These are phyloP conservation scores for Pycnonotus jocosus DNA, from an alignment of 2,113 vertebrate species.

Conservation along the genomic window DNA sequence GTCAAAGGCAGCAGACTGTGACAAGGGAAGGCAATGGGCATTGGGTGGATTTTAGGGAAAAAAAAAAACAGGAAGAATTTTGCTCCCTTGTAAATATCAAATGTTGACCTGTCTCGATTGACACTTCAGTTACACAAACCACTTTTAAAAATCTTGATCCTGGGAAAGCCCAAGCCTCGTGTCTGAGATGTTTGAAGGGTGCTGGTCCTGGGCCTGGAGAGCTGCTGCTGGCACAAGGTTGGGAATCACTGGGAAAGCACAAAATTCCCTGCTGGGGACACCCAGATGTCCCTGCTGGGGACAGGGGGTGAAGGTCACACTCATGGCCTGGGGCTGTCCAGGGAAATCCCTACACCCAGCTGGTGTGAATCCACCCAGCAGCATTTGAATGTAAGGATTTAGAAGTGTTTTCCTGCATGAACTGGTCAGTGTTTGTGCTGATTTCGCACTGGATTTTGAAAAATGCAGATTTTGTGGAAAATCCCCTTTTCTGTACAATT, in stretches of 20 bases:
- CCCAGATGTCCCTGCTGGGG: neutral
- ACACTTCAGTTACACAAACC: neutral
- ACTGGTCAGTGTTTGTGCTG: accelerated
- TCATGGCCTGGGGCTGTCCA: neutral
- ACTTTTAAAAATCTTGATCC: neutral
- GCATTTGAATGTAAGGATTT: neutral
- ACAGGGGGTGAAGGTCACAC: neutral
- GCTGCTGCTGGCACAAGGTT: neutral
- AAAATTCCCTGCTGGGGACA: neutral
- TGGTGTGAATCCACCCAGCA: neutral
- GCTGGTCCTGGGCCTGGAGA: neutral
- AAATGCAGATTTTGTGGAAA: neutral
- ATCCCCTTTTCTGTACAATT: neutral
- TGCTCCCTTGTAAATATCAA: neutral
- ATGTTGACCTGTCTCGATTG: neutral
- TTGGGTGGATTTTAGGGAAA: neutral
- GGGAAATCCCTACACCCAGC: accelerated
- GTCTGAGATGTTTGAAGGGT: neutral
- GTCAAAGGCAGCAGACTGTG: neutral
- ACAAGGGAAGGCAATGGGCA: neutral
- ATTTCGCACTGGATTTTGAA: neutral
- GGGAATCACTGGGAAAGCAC: accelerated
- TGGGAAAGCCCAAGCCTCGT: neutral
- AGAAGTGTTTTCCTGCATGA: neutral
- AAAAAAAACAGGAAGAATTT: neutral